Percentiles rank a stretch among this genome's conserved stretches.
Evolutionary conservation across 2,888 invertebrate species (phyloP).

Genomic region (Hermodice carunculata): DNA sequence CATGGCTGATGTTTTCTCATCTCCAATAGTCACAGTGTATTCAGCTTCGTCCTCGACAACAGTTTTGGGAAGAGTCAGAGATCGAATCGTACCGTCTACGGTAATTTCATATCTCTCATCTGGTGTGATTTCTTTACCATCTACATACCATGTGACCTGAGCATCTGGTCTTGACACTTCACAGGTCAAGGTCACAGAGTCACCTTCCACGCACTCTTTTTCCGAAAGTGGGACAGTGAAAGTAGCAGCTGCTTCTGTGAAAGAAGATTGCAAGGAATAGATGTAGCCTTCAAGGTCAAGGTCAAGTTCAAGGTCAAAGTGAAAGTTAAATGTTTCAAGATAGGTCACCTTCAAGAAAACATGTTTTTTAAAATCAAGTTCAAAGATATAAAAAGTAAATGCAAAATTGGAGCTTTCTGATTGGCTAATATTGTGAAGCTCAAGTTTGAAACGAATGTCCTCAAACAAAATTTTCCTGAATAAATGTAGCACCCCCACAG

Average conservation of each 20-base stretch:
- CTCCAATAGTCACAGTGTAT: slow-evolving; percentile 30
- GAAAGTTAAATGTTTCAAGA: too few species aligned
- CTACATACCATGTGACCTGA: slow-evolving; percentile 63
- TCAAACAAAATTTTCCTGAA: too few species aligned
- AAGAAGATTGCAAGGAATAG: too few species aligned
- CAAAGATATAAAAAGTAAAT: too few species aligned
- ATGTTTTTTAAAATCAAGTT: too few species aligned
- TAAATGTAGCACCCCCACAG: too few species aligned
- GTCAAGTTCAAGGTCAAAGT: too few species aligned
- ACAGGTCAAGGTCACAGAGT: slow-evolving; percentile 59
- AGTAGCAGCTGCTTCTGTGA: slow-evolving; percentile 55
- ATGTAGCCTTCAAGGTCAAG: too few species aligned
- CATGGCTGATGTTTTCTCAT: slow-evolving; percentile 51
- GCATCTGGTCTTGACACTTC: slow-evolving; percentile 58
- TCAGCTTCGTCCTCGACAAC: slow-evolving; percentile 71
- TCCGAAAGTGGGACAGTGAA: slow-evolving; percentile 58
- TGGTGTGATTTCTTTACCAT: slow-evolving; percentile 59
- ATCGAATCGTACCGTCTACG: slow-evolving; percentile 71
- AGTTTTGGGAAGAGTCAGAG: slow-evolving; percentile 70
- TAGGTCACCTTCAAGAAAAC: too few species aligned
- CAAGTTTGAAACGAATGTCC: too few species aligned
- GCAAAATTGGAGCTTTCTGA: too few species aligned
- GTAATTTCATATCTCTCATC: slow-evolving; percentile 48
- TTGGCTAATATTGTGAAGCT: too few species aligned
- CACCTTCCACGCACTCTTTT: slow-evolving; percentile 57